Percentiles rank a stretch among this genome's conserved stretches.
Evolutionary conservation across 2,797 vertebrate genomes (phyloP).

Genomic region (Loris lydekkerianus): DNA sequence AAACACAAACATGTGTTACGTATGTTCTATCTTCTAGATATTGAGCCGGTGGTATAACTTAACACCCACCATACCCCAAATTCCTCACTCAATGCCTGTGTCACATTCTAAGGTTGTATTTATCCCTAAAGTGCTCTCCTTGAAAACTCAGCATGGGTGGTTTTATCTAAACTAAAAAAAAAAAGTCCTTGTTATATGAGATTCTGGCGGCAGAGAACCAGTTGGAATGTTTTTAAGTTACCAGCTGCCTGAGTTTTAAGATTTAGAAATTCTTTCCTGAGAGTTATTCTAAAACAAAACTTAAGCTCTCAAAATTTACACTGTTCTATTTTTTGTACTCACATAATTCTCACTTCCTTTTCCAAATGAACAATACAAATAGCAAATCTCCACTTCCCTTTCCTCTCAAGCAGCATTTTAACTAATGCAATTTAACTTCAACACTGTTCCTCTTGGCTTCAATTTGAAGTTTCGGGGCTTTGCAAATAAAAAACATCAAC

Average conservation of each 20-base stretch:
- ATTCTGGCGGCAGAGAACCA: not conserved
- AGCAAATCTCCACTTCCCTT: not conserved
- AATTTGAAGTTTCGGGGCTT: not conserved
- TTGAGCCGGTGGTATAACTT: not conserved
- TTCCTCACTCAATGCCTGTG: not conserved
- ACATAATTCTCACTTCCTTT: not conserved
- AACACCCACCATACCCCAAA: not conserved
- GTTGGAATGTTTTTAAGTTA: not conserved
- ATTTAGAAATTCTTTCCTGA: not conserved
- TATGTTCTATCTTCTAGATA: not conserved
- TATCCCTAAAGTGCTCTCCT: not conserved
- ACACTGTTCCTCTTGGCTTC: not conserved
- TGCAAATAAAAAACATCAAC: not conserved
- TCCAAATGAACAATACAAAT: not conserved
- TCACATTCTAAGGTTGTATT: not conserved
- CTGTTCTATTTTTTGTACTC: not conserved
- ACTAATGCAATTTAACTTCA: not conserved
- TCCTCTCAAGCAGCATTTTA: not conserved
- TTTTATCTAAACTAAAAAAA: slow-evolving; percentile 43
- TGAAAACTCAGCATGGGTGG: not conserved
- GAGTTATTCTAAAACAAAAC: not conserved
- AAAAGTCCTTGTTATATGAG: not conserved
- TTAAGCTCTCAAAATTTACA: not conserved
- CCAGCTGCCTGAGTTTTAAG: not conserved
- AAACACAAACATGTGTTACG: not conserved